phyloP scores from a whole-genome alignment of 2,113 vertebrate genomes.

The Equus quagga region DNA sequence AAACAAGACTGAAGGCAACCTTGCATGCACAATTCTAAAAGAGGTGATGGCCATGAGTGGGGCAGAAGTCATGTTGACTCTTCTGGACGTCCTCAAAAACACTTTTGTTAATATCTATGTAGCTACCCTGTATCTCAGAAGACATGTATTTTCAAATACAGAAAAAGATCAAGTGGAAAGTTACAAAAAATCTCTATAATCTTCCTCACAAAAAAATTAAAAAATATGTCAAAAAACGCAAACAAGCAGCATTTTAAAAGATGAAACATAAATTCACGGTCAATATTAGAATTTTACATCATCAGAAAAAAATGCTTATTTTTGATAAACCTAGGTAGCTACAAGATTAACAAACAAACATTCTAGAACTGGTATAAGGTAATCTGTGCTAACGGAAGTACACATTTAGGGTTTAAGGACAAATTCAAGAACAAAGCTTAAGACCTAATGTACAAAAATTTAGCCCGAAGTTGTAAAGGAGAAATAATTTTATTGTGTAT shows the following conservation, averaged over 20 bases:
- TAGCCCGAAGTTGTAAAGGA: slow-evolving; percentile 9
- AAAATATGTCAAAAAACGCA: too few relatives aligned
- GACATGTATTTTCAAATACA: neutral
- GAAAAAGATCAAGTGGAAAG: neutral
- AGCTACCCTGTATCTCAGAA: neutral
- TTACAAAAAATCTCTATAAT: neutral
- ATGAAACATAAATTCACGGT: neutral
- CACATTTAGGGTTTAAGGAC: neutral
- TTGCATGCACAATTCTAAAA: neutral
- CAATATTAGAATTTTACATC: neutral
- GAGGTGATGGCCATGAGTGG: neutral
- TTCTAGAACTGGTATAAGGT: neutral
- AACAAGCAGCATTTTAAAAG: neutral
- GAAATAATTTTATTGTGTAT: neutral
- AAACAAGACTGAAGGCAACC: neutral
- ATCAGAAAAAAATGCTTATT: neutral
- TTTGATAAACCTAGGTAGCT: neutral
- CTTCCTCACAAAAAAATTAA: too few relatives aligned
- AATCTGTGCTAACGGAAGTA: neutral
- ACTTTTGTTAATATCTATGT: neutral
- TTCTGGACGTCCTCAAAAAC: neutral
- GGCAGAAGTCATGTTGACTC: neutral
- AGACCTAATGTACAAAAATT: neutral
- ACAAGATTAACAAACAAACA: neutral
- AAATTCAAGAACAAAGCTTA: neutral